Base-by-base conservation (phyloP, 2,888 invertebrate genomes). In the Patella pellucida region DNA sequence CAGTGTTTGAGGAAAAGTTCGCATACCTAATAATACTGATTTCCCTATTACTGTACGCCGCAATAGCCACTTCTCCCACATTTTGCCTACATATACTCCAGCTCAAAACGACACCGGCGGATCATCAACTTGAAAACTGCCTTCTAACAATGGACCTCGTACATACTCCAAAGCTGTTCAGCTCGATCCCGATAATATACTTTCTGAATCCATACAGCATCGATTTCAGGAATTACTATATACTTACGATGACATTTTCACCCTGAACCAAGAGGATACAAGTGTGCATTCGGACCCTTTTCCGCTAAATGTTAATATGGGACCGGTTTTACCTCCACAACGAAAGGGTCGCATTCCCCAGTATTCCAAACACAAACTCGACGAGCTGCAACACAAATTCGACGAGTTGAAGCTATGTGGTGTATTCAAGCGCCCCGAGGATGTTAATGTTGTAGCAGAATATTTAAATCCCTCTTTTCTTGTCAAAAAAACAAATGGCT, bases 301-400 rank as follows among this genome's bases (percentile, higher is more conserved):
- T n/a, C 56, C 16, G 56, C 56, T n/a, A n/a, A 56, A 4, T 5
- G 56, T 56, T 19, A 81, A 79, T 71, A 79, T 82, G 84, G 82
- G 83, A 52, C 82, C 83, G 62, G 77, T 79, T 16, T 79, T 77
- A 69, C 83, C 82, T 14, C 82, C 84, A 7, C 83, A 82, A 73
- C 69, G 81, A 5, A 84, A 85, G 71, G 83, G 83, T 16, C 56
- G 81, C 7, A 50, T 82, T 3, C 83, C 84, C 5, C 81, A 81
- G 51, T 83, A 85, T 68, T 69, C 79, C n/a, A 68, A 78, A 4
- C 77, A 84, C 67, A 79, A 79, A 27, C 74, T 83, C 3, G 75
- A 73, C 5, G 76, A 80, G 51, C 72, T 84, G 14, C 82, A 82
- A 72, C 50, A 78, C 12, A 83, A 79, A 52, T 83, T 79, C 77